Evolutionary conservation across 2,113 vertebrate species (phyloP), one percentile per base, ranked within the genome.

Genomic region (Strigops habroptila): DNA sequence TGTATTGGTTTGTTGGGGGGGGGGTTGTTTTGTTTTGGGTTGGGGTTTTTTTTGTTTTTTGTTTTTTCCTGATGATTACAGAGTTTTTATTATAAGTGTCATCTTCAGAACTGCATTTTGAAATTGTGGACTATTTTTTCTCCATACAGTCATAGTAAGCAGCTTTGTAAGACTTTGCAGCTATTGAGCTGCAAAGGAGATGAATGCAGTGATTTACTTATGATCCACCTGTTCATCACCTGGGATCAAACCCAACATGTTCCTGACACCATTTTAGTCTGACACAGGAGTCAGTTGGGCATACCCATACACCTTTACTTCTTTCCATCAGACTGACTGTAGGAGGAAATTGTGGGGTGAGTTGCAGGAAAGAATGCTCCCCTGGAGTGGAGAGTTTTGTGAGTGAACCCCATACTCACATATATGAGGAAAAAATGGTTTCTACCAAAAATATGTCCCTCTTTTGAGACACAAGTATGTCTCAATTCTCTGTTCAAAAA

Each of bases 271-370:
- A 19, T 74, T 91, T 90, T 25, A 53, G 17, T 80, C 31, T 92
- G 49, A 86, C 30, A 46, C 28, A 9, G 8, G 21, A 59, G 37
- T 78, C 63, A 79, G 37, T 5, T 62, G 57, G 25, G 18, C 1
- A 2, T 74, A n/a, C 7, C 8, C 16, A 57, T 68, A 25, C 6
- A 55, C 21, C 18, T 80, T 79, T 25, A 33, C 13, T 0, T 0
- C 16, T 73, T 74, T 60, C 23, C 28, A 80, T 69, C 46, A 74
- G 14, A 53, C 6, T 52, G 52, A 44, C 17, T 67, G 16, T 14
- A 62, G 11, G 23, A 83, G 28, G 18, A 65, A 79, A 37, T 44
- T 85, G 37, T 86, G 22, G 18, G 6, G 6, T 37, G 4, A 82
- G 16, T 16, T 73, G 25, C 35, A 65, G 44, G 18, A 37, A 80